Percentiles rank a stretch among this genome's conserved stretches.
Evolutionary conservation across 2,797 vertebrate genomes (phyloP).

Genomic region (Melanotaenia boesemani): DNA sequence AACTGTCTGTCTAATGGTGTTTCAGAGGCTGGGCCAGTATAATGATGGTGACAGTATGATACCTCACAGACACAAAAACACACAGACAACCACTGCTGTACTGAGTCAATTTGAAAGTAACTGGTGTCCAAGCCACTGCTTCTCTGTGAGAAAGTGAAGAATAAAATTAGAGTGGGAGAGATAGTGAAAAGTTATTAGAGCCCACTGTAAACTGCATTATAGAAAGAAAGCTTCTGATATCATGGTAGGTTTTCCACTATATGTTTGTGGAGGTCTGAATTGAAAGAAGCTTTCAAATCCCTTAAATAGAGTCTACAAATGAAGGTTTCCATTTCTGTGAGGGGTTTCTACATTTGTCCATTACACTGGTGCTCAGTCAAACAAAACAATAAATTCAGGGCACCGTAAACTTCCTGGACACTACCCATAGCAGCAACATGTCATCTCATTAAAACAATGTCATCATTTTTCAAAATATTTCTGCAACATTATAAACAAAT

Average conservation of each 20-base stretch:
- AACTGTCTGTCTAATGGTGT: slow-evolving; percentile 44
- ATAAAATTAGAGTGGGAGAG: slow-evolving; percentile 18
- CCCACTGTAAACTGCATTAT: slow-evolving; percentile 33
- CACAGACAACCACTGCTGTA: slow-evolving; percentile 23
- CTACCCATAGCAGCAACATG: neutral
- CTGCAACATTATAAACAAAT: too few relatives aligned
- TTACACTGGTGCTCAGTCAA: neutral
- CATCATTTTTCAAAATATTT: slow-evolving; percentile 3
- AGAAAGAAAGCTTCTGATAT: slow-evolving; percentile 38
- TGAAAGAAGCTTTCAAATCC: slow-evolving; percentile 14
- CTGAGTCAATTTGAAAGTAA: slow-evolving; percentile 37
- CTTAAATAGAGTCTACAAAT: slow-evolving; percentile 16
- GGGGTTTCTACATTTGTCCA: slow-evolving; percentile 14
- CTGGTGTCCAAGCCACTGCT: slow-evolving; percentile 29
- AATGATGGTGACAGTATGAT: slow-evolving; percentile 23
- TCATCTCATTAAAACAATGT: slow-evolving; percentile 27
- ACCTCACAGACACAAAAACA: slow-evolving; percentile 33
- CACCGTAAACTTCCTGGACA: neutral
- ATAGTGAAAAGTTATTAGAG: slow-evolving; percentile 46
- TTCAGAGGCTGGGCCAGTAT: slow-evolving; percentile 22
- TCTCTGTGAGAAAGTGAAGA: slow-evolving; percentile 25
- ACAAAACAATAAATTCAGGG: slow-evolving; percentile 11
- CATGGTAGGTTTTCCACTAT: slow-evolving; percentile 7
- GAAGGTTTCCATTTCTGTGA: slow-evolving; percentile 10
- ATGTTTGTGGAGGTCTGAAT: slow-evolving; percentile 18